Conservation (phyloP, 2,113 vertebrate species). For the Cygnus buccinator region DNA sequence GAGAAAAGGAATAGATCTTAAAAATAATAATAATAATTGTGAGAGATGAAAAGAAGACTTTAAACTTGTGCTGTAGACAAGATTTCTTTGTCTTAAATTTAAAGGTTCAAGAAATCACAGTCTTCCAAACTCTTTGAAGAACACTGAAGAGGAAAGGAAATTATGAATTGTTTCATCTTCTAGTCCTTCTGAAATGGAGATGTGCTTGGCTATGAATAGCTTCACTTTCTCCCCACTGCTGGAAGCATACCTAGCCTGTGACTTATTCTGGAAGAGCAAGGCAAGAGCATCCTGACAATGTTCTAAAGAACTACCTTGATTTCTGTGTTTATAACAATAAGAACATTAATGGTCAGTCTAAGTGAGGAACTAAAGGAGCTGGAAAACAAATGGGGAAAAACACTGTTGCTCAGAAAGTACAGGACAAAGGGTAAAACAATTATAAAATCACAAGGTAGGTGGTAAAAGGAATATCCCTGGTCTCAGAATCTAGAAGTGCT, state of each 20-base stretch:
- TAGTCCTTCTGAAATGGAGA: conserved; percentile 52
- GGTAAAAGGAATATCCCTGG: background rate
- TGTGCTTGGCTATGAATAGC: background rate
- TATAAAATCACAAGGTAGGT: background rate
- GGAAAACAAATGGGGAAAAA: background rate
- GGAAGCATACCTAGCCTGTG: background rate
- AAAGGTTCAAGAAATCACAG: background rate
- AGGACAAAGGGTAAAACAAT: background rate
- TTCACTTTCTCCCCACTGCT: background rate
- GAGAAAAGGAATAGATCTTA: background rate
- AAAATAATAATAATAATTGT: conserved; percentile 26
- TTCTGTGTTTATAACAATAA: background rate
- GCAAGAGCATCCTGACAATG: background rate
- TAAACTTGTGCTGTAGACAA: background rate
- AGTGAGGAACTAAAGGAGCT: background rate
- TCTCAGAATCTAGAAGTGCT: background rate
- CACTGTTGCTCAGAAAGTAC: background rate
- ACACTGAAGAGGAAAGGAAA: background rate
- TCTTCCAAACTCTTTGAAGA: conserved; percentile 36
- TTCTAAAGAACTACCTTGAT: background rate
- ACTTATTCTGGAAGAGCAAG: background rate
- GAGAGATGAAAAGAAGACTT: conserved; percentile 1
- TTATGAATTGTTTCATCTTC: conserved; percentile 30
- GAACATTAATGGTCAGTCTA: background rate
- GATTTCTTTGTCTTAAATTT: background rate